These are phyloP conservation scores for Cyclura pinguis DNA, from an alignment of 2,797 vertebrate species.

Conservation along the genomic window DNA sequence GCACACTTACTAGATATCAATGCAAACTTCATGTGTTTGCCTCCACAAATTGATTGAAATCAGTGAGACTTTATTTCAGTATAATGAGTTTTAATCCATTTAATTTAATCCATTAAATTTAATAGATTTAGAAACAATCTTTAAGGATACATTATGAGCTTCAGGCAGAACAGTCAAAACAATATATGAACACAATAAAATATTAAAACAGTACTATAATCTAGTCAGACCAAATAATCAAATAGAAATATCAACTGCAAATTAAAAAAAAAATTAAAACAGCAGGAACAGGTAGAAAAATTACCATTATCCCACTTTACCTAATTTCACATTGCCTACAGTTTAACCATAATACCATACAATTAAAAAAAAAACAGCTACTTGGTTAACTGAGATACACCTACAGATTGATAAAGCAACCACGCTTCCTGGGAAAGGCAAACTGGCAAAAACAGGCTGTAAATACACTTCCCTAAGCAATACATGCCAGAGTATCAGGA, in stretches of 20 bases:
- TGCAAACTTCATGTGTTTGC: background rate
- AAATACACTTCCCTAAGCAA: background rate
- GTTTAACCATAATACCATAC: background rate
- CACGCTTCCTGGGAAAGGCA: background rate
- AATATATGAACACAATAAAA: background rate
- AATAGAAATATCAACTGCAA: background rate
- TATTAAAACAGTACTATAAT: background rate
- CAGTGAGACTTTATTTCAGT: background rate
- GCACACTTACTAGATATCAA: background rate
- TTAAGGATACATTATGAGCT: background rate
- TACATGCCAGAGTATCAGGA: rapidly evolving
- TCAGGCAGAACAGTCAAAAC: background rate
- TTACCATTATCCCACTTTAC: background rate
- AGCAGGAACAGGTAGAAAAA: background rate
- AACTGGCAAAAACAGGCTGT: no score
- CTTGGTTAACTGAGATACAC: background rate
- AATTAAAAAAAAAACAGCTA: background rate
- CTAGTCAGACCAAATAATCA: background rate
- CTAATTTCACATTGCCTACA: background rate
- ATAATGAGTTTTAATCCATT: background rate
- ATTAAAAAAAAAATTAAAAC: background rate
- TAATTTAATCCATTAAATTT: background rate
- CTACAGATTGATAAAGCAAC: background rate
- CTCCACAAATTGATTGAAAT: background rate
- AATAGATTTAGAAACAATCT: background rate